A percentile compares a stretch with the other conserved stretches of the same genome.
Conservation (phyloP, 1,140 invertebrate genomes). For the Drosophila lowei region DNA sequence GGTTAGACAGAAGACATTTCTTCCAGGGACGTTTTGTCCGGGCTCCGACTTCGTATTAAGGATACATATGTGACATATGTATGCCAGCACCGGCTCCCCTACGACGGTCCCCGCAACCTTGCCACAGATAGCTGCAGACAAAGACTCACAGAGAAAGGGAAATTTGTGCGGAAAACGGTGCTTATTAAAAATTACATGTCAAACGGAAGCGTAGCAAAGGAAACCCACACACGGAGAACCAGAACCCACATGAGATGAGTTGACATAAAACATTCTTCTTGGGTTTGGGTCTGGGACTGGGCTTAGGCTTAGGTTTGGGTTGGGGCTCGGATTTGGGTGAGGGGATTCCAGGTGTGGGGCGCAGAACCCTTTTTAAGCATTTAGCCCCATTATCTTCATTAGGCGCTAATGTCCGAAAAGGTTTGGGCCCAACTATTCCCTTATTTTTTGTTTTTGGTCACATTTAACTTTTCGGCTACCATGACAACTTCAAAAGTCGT, state of each 20-base stretch:
- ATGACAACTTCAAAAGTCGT: constrained; percentile 81
- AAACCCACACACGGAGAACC: constrained; percentile 18
- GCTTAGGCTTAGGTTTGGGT: background rate
- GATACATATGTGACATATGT: constrained; percentile 69
- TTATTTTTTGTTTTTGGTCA: constrained; percentile 27
- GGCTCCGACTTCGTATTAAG: constrained; percentile 46
- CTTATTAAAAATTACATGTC: constrained; percentile 81
- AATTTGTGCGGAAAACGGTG: constrained; percentile 61
- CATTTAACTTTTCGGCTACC: constrained; percentile 50
- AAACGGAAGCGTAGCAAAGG: constrained; percentile 53
- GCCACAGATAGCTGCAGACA: constrained; percentile 49
- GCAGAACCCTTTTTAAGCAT: constrained; percentile 63
- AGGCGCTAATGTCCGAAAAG: constrained; percentile 71
- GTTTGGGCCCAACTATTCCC: constrained; percentile 37
- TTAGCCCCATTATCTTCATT: constrained; percentile 79
- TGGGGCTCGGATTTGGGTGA: background rate
- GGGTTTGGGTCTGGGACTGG: background rate
- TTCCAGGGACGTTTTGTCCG: constrained; percentile 67
- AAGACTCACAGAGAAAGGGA: constrained; percentile 40
- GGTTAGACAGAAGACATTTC: constrained; percentile 50
- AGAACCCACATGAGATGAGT: constrained; percentile 49
- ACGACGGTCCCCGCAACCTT: constrained; percentile 18
- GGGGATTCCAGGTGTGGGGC: constrained; percentile 8
- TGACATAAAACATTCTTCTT: constrained; percentile 47
- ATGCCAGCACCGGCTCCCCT: constrained; percentile 2